Base-by-base conservation (phyloP, 2,113 vertebrate species). In the Corydoras sp. region DNA sequence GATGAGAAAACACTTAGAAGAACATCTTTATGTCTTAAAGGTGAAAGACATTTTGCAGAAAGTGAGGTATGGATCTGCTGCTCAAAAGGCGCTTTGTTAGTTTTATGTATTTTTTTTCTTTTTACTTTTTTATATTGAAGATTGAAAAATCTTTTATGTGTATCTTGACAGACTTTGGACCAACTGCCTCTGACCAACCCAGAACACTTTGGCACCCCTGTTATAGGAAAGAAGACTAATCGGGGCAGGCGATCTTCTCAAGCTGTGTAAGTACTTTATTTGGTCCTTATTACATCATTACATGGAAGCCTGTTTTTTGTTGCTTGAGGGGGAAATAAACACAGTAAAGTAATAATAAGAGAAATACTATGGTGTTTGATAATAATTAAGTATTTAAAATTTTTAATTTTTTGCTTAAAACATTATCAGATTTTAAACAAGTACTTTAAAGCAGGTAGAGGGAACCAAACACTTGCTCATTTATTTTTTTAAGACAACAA, bases 21-120 rank as follows among this genome's bases (percentile, higher is more conserved):
- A 48, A 97, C 97, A 14, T 99, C 97, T 0, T 86, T 99, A 77
- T 99, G 97, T 83, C 88, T 99, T 77, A 99, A 99, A 80, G 97
- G 97, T 53, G 97, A 98, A 87, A 90, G 97, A 80, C 97, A 99
- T 83, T 99, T 99, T 83, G 97, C 97, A 49, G 96, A 98, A 87
- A 98, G 97, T 15, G 97, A 99, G 95, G 97, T 98, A 83, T 83
- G 79, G 4, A 24, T 5, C 5, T 4, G 0, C 50, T 63, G 29
- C 4, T 0, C 12, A 4, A 68, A 29, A 14, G 48, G 4, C 35
- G 1, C 7, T 43, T 43, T 43, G 18, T 24, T 43, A 43, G 35
- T 43, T 43, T 43, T 5, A 43, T 43, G 1, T 43, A 43, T 5
- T 43, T 43, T 43, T 5, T 5, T 43, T 43, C 7, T 43, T 43